Conservation (phyloP, 1,140 invertebrate species). For the Halotydeus destructor region DNA sequence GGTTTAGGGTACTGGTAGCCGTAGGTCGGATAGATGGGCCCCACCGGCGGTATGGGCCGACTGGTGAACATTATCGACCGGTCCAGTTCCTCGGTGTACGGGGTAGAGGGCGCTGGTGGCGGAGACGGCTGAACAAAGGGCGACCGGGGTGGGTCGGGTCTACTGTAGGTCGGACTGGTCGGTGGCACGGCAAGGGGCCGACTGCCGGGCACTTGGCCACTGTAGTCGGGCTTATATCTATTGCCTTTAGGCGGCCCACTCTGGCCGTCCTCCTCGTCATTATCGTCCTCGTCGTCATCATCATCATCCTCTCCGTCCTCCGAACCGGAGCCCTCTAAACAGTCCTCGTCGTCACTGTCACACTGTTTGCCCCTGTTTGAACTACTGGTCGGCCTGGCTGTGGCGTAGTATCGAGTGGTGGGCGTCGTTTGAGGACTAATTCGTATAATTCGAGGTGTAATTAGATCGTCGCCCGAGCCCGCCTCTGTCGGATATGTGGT, state of each 20-base stretch:
- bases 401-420: conserved; percentile 20
- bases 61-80: not conserved
- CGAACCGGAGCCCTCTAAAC: not conserved
- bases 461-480: conserved; percentile 28
- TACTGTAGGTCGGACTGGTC: conserved; percentile 1
- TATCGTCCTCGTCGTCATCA: conserved; percentile 1
- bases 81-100: not conserved
- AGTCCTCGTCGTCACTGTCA: not conserved
- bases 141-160: not conserved
- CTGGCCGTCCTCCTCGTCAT: conserved; percentile 1
- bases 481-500: not conserved
- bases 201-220: too few species aligned
- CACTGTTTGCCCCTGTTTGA: not conserved
- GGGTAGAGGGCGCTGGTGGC: not conserved
- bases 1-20: too few species aligned
- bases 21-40: too few species aligned
- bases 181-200: too few species aligned
- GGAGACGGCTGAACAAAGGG: not conserved
- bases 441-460: too few species aligned
- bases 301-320: not conserved
- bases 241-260: not conserved
- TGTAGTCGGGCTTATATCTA: too few species aligned
- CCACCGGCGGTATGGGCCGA: not conserved
- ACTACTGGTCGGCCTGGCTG: not conserved
- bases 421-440: conserved; percentile 69